These are phyloP conservation scores for Lophius piscatorius DNA, from an alignment of 2,113 vertebrate species.

Conservation along the genomic window DNA sequence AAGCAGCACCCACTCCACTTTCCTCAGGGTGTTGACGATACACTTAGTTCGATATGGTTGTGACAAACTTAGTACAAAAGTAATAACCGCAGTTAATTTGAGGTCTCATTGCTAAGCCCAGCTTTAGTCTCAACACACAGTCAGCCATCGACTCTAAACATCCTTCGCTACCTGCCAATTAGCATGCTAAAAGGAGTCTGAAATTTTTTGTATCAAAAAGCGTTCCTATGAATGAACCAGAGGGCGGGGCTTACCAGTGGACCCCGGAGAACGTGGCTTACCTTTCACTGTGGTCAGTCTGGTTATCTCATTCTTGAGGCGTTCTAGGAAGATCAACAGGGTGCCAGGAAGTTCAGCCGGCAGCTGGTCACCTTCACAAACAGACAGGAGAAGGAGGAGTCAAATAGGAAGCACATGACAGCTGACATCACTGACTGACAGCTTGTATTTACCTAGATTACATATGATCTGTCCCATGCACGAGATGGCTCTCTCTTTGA, in stretches of 20 bases:
- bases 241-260: not conserved
- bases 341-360: slow-evolving; percentile 92
- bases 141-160: too few species aligned
- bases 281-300: slow-evolving; percentile 89
- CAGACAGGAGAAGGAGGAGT: slow-evolving; percentile 17
- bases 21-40: too few species aligned
- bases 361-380: slow-evolving; percentile 89
- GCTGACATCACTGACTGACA: slow-evolving; percentile 47
- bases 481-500: slow-evolving; percentile 97
- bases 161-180: too few species aligned
- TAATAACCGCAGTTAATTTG: too few species aligned
- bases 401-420: not conserved
- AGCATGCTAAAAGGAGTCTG: too few species aligned
- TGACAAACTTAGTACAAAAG: too few species aligned
- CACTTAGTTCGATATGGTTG: too few species aligned
- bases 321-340: slow-evolving; percentile 95
- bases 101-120: too few species aligned
- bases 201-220: too few species aligned
- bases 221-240: too few species aligned
- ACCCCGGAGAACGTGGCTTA: slow-evolving; percentile 14
- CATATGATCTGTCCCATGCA: slow-evolving; percentile 99
- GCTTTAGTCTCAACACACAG: too few species aligned
- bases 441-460: slow-evolving; percentile 91
- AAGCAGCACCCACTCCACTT: too few species aligned
- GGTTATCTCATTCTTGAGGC: slow-evolving; percentile 98